A percentile compares a stretch with the other conserved stretches of the same genome.
These are phyloP conservation scores for Anoncus sp. DNA, from an alignment of 2,888 invertebrate species.

Conservation along the genomic window DNA sequence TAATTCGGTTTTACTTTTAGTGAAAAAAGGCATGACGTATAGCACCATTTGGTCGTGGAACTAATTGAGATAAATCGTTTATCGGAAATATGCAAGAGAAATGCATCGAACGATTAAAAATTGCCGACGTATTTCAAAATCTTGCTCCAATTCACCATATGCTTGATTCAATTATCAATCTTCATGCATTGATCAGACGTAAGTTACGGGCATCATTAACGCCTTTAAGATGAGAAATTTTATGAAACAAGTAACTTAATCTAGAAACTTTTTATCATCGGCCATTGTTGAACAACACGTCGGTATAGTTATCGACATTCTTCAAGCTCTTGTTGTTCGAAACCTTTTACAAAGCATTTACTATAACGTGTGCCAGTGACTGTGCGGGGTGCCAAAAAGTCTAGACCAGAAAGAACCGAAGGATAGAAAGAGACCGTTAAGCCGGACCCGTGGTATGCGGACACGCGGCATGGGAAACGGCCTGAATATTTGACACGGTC, in stretches of 20 bases:
- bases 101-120: too few species aligned
- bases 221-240: neutral
- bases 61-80: too few species aligned
- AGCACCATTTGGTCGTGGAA: too few species aligned
- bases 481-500: slow-evolving; percentile 71
- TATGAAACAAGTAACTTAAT: neutral
- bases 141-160: too few species aligned
- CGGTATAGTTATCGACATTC: neutral
- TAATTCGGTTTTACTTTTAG: too few species aligned
- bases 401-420: slow-evolving; percentile 5
- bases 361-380: neutral
- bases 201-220: neutral
- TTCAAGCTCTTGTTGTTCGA: neutral
- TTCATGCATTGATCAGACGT: neutral
- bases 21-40: too few species aligned
- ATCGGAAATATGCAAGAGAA: too few species aligned
- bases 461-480: slow-evolving; percentile 65
- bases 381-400: slow-evolving; percentile 9
- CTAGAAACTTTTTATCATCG: neutral
- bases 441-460: slow-evolving; percentile 63
- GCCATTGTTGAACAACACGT: neutral
- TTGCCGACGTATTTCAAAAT: too few species aligned
- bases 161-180: neutral
- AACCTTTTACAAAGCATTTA: neutral
- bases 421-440: slow-evolving; percentile 60